Base-by-base conservation (phyloP, 2,888 invertebrate genomes). In the Drosophila kambysellisi region DNA sequence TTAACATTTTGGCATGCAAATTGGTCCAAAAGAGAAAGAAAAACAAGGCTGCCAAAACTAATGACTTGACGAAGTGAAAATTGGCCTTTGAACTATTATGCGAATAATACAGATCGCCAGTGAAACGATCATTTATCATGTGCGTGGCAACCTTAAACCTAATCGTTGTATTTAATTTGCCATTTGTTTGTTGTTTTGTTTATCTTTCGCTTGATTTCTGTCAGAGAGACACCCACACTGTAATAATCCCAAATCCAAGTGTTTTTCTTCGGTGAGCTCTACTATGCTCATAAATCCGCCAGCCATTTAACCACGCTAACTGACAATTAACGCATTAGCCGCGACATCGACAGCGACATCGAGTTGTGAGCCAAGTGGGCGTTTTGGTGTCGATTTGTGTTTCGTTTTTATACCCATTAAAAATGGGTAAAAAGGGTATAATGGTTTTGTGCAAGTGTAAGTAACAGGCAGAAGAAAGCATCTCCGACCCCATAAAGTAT, bases 281-380 rank as follows among this genome's bases (percentile, higher is more conserved):
- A 39, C 50, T 39, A 50, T 41, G 64, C 39, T 53, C 76, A 70
- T 81, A 83, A 83, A 79, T 86, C 79, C 76, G 76, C 73, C 72
- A 65, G 69, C 79, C 89, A 81, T 86, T 86, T 88, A 88, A 70
- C 85, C 78, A 82, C 79, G 68, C 74, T 65, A 81, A 82, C 81
- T 69, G 85, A 88, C 88, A 88, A 88, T 86, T 86, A 86, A 79
- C 88, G 85, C 88, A 89, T 86, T 86, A 82, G 74, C 85, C 4
- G 51, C 68, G 51, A 70, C 57, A 33, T 41, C 67, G 61, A 66
- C 50, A 39, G 41, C 33, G 61, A 56, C 50, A 43, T 29, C 35
- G 30, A 54, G 32, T 29, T 33, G 32, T 25, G 58, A 39, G 59
- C 61, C 63, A 52, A 75, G 84, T 85, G 68, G 84, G 84, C 84